These are phyloP conservation scores for Charanyca ferruginea DNA, from an alignment of 2,888 invertebrate species.

Conservation along the genomic window DNA sequence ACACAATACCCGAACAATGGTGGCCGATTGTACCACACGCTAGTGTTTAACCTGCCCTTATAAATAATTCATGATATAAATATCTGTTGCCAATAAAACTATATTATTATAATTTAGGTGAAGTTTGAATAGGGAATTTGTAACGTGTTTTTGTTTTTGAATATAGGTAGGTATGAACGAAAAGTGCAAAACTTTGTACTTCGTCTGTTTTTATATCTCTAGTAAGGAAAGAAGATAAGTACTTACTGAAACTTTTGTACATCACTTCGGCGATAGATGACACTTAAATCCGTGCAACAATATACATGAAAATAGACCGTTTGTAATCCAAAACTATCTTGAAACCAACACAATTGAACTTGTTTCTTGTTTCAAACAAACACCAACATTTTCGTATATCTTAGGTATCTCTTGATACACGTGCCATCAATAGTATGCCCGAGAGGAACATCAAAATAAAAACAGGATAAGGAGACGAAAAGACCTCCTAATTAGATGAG, in stretches of 20 bases:
- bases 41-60: conserved; percentile 64
- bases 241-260: neutral
- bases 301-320: neutral
- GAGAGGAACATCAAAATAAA: conserved; percentile 73
- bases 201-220: neutral
- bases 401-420: conserved; percentile 29
- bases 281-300: neutral
- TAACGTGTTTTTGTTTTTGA: conserved; percentile 15
- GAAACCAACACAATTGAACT: conserved; percentile 1
- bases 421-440: conserved; percentile 70
- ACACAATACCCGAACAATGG: conserved; percentile 73
- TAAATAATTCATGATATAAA: conserved; percentile 67
- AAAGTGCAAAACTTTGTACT: conserved; percentile 1
- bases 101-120: conserved; percentile 48
- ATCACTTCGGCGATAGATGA: neutral
- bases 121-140: conserved; percentile 34
- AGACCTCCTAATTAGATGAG: conserved; percentile 82
- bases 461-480: conserved; percentile 78
- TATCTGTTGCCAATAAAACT: conserved; percentile 55
- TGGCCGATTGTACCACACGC: conserved; percentile 59
- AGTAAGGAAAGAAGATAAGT: no score
- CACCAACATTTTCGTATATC: neutral
- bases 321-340: neutral
- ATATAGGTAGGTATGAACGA: neutral
- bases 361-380: neutral